phyloP scores from a whole-genome alignment of 2,797 vertebrate genomes.

The Chrosomus eos region DNA sequence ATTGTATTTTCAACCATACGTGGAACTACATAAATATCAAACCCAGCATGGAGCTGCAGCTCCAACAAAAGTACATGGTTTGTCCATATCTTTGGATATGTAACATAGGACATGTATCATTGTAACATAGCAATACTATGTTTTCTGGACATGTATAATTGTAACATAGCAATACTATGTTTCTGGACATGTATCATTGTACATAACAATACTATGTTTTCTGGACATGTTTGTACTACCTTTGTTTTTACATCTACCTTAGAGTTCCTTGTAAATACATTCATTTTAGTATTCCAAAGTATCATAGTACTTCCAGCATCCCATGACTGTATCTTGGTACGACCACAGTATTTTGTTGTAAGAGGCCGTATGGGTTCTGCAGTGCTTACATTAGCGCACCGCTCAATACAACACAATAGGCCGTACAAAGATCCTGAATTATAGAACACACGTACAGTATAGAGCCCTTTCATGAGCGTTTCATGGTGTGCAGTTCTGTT shows the following conservation, averaged over 20 bases:
- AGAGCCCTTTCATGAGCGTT: neutral
- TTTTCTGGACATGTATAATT: neutral
- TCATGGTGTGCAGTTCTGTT: slow-evolving; percentile 6
- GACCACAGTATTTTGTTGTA: neutral
- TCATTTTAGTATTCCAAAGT: neutral
- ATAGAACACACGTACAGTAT: neutral
- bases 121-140: too few species aligned
- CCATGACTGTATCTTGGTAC: neutral
- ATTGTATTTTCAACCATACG: too few species aligned
- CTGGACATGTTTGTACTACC: neutral
- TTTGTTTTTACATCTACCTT: neutral
- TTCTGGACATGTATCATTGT: too few species aligned
- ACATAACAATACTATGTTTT: too few species aligned
- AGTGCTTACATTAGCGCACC: neutral
- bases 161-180: too few species aligned
- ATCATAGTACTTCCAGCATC: neutral
- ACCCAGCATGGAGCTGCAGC: too few species aligned
- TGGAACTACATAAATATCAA: too few species aligned
- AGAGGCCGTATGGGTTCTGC: neutral
- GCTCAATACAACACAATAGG: slow-evolving; percentile 11
- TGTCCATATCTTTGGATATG: neutral
- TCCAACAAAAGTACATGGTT: neutral
- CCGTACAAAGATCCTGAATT: slow-evolving; percentile 11
- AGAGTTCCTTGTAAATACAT: neutral
- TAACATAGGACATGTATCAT: too few species aligned